Percentiles rank a stretch among this genome's conserved stretches.
These are phyloP conservation scores for Alectoris magna DNA, from an alignment of 2,797 vertebrate species.

Conservation along the genomic window DNA sequence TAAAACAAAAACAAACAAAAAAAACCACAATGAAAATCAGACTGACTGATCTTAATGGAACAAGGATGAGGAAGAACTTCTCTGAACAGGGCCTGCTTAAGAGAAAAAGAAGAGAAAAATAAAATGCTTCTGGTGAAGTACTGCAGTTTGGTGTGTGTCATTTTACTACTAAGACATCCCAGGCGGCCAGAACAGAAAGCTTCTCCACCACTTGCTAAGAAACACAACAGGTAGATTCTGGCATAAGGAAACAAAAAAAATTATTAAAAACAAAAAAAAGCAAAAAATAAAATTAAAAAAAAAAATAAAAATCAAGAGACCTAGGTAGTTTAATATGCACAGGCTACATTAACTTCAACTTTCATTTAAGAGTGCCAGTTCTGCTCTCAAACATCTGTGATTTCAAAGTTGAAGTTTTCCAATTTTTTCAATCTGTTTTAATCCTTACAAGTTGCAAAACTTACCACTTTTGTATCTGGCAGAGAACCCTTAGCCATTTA, in stretches of 20 bases:
- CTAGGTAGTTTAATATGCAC: not conserved
- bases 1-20: not conserved
- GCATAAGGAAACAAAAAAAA: not conserved
- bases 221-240: not conserved
- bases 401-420: not conserved
- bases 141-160: not conserved
- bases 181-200: not conserved
- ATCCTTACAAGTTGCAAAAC: not conserved
- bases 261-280: not conserved
- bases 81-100: not conserved
- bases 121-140: not conserved
- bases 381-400: not conserved
- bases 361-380: not conserved
- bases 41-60: not conserved
- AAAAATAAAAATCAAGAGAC: not conserved
- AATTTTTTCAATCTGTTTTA: not conserved
- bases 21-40: not conserved
- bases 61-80: not conserved
- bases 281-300: not conserved
- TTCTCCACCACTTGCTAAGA: not conserved
- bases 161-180: not conserved
- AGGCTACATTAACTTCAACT: not conserved
- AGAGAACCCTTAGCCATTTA: not conserved
- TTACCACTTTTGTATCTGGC: not conserved
- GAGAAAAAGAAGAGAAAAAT: not conserved